Evolutionary conservation across 2,888 invertebrate species (phyloP).

Genomic region (Meliscaeva auricollis): DNA sequence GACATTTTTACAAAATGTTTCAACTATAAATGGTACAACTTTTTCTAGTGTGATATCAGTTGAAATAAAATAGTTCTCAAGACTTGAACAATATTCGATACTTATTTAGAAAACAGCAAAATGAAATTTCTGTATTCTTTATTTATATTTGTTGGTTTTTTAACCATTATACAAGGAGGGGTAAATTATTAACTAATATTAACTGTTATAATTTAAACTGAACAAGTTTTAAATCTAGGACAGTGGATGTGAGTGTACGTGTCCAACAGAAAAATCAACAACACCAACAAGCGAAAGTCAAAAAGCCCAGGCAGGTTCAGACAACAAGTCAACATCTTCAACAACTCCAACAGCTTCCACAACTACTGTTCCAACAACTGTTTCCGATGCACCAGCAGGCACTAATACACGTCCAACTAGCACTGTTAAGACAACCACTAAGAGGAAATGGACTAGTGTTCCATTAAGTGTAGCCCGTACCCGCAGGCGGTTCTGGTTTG

Average conservation of each 20-base stretch:
- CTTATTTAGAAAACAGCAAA: not conserved
- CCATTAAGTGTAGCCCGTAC: slow-evolving; percentile 22
- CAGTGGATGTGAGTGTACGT: not conserved
- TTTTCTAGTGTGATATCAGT: too few species aligned
- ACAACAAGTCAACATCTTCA: too few species aligned
- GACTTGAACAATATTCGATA: too few species aligned
- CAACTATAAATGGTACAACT: too few species aligned
- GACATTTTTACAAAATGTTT: too few species aligned
- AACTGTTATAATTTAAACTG: too few species aligned
- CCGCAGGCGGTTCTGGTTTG: slow-evolving; percentile 27
- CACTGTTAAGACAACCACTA: too few species aligned
- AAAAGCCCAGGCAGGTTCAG: not conserved
- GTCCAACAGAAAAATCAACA: not conserved
- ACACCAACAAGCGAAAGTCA: not conserved
- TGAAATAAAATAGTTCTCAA: not conserved
- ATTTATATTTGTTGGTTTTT: not conserved
- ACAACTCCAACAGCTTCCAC: too few species aligned
- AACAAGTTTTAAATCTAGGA: not conserved
- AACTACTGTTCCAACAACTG: too few species aligned
- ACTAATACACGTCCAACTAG: too few species aligned
- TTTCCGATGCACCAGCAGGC: too few species aligned
- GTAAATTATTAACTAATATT: not conserved
- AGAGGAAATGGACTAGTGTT: slow-evolving; percentile 24
- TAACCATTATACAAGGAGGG: not conserved
- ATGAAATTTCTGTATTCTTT: not conserved